These are phyloP conservation scores for Brotogeris chrysoptera DNA, from an alignment of 2,797 vertebrate genomes.

Conservation along the genomic window DNA sequence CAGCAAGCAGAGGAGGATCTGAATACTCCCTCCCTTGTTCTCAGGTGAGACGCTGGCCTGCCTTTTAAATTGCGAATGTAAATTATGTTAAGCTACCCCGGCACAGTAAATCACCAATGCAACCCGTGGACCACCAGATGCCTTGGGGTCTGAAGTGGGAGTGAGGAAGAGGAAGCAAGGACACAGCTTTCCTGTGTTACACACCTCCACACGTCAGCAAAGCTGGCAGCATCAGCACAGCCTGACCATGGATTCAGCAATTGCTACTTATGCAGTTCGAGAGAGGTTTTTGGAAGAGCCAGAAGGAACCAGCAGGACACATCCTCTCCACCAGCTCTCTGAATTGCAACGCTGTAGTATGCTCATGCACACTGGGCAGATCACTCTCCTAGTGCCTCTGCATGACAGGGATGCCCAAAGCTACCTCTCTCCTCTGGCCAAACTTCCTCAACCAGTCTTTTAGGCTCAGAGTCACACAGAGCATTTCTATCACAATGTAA, in stretches of 20 bases:
- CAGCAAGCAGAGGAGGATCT: not conserved
- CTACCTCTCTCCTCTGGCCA: not conserved
- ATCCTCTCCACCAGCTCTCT: not conserved
- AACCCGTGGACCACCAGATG: not conserved
- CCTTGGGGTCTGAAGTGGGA: not conserved
- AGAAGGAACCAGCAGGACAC: not conserved
- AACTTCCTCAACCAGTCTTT: not conserved
- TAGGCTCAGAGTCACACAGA: not conserved
- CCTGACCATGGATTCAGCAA: not conserved
- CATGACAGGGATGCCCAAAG: not conserved
- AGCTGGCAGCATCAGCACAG: not conserved
- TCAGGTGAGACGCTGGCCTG: not conserved
- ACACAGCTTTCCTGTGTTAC: not conserved
- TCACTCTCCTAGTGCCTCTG: accelerated
- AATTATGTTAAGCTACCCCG: not conserved
- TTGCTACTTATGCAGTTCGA: accelerated
- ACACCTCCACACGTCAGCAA: not conserved
- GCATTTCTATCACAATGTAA: not conserved
- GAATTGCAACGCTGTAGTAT: accelerated
- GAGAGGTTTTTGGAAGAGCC: not conserved
- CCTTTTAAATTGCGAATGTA: not conserved
- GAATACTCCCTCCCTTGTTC: accelerated
- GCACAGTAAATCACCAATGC: not conserved
- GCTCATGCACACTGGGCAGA: accelerated
- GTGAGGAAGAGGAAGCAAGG: not conserved